These are phyloP conservation scores for Aquatica leii DNA, from an alignment of 2,888 invertebrate genomes.

Conservation along the genomic window DNA sequence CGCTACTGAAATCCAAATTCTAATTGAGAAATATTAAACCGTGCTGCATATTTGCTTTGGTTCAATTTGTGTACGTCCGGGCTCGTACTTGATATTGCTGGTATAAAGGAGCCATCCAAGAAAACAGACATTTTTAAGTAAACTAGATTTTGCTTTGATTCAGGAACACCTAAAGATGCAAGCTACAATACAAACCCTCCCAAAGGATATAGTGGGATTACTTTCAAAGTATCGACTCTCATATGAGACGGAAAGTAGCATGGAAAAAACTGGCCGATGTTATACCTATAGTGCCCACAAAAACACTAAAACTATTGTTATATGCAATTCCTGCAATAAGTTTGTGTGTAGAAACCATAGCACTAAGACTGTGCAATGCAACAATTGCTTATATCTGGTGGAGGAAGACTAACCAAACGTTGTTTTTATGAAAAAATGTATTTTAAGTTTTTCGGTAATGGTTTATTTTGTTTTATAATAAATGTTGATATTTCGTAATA, in stretches of 20 bases:
- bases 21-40: no score
- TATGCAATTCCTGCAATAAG: not conserved
- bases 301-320: no score
- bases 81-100: no score
- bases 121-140: conserved; percentile 4
- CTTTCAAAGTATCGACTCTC: conserved; percentile 1
- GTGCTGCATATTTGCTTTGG: no score
- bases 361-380: not conserved
- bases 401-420: not conserved
- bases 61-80: no score
- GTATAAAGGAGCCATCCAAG: no score
- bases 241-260: conserved; percentile 2
- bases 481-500: not conserved
- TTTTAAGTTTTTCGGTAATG: no score
- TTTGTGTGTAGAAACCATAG: conserved; percentile 3
- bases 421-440: no score
- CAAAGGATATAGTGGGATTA: conserved; percentile 4
- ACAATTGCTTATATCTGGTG: not conserved
- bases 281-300: not conserved
- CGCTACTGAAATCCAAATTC: no score
- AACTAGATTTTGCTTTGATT: conserved; percentile 1
- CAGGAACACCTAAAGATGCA: not conserved
- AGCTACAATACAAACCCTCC: conserved; percentile 6
- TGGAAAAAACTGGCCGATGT: not conserved
- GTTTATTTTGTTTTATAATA: not conserved